These are phyloP conservation scores for Tridacna gigas DNA, from an alignment of 2,888 invertebrate species.

Conservation along the genomic window DNA sequence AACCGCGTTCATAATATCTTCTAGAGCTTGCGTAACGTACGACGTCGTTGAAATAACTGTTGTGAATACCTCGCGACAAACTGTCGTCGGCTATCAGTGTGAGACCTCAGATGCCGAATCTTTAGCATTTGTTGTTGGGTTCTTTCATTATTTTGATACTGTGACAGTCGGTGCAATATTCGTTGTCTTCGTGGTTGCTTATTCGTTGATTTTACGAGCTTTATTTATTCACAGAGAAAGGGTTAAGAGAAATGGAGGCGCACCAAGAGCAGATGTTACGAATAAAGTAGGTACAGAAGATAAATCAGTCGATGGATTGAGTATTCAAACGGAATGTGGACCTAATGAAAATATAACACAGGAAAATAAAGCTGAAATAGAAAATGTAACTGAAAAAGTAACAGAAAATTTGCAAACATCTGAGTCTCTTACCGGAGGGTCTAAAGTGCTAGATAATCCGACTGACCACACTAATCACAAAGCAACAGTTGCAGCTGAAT, in stretches of 20 bases:
- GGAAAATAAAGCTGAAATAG: neutral
- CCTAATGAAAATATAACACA: neutral
- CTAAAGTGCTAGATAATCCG: too few species aligned
- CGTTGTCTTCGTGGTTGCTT: neutral
- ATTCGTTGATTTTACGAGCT: neutral
- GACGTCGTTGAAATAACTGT: neutral
- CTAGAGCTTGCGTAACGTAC: neutral
- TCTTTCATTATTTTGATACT: conserved; percentile 14
- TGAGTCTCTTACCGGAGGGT: too few species aligned
- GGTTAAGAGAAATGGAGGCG: neutral
- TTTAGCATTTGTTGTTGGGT: neutral
- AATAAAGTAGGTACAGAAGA: neutral
- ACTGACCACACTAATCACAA: too few species aligned
- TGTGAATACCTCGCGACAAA: neutral
- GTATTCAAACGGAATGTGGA: neutral
- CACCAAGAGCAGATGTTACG: neutral
- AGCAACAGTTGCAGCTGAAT: too few species aligned
- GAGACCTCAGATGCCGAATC: neutral
- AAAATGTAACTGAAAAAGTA: neutral
- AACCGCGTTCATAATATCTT: conserved; percentile 1
- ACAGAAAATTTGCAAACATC: too few species aligned
- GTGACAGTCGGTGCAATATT: conserved; percentile 9
- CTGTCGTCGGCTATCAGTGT: conserved; percentile 5
- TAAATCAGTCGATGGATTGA: neutral
- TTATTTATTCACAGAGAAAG: conserved; percentile 2